Conservation (phyloP, 1,140 invertebrate genomes). For the Cotesia glomerata region DNA sequence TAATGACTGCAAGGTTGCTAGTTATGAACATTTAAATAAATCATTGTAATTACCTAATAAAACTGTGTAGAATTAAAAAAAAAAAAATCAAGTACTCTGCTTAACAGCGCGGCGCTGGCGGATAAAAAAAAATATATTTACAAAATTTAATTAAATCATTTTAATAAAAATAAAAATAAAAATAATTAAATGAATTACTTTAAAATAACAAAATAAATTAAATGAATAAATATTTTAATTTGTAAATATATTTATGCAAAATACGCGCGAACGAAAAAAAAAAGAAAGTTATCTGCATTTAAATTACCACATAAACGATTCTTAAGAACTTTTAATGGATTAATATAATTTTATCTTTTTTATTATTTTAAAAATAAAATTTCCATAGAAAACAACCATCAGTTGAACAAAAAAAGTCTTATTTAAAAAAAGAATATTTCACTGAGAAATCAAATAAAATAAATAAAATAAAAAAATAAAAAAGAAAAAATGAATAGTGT, state of each 20-base stretch:
- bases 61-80: neutral
- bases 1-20: no score
- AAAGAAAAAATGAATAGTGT: constrained; percentile 19
- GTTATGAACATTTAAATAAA: no score
- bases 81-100: constrained; percentile 53
- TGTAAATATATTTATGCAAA: constrained; percentile 16
- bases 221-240: constrained; percentile 2
- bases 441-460: neutral
- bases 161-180: neutral
- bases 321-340: constrained; percentile 46
- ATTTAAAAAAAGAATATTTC: no score
- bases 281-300: constrained; percentile 53
- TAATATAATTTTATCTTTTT: no score
- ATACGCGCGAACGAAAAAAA: constrained; percentile 12
- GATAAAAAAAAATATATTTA: constrained; percentile 20
- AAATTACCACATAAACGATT: constrained; percentile 48
- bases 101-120: constrained; percentile 55
- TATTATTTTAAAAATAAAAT: neutral
- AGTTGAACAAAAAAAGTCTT: no score
- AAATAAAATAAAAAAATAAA: constrained; percentile 14
- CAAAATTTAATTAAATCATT: constrained; percentile 12
- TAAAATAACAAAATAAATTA: neutral
- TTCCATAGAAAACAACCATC: no score
- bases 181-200: neutral
- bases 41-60: no score